Percentiles rank a stretch among this genome's conserved stretches.
phyloP scores from a whole-genome alignment of 2,113 vertebrate genomes.

The Scytalopus superciliaris region DNA sequence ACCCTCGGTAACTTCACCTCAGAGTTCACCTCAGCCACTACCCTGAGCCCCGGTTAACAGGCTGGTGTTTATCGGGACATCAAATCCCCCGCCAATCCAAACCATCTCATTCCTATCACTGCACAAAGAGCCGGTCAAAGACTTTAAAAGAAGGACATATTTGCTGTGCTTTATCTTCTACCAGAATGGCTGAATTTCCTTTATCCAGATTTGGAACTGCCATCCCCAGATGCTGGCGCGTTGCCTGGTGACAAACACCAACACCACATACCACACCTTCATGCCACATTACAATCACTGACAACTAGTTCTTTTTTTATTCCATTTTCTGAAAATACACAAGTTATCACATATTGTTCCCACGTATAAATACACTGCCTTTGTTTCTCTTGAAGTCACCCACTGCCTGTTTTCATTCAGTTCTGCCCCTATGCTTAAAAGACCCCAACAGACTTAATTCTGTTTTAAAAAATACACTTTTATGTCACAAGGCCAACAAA shows the following conservation, averaged over 20 bases:
- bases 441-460: neutral
- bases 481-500: neutral
- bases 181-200: neutral
- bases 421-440: neutral
- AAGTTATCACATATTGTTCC: neutral
- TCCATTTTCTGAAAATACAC: neutral
- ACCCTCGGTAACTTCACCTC: neutral
- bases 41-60: neutral
- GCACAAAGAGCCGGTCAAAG: neutral
- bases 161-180: neutral
- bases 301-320: neutral
- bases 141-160: neutral
- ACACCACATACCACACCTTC: neutral
- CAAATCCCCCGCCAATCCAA: neutral
- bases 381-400: neutral
- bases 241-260: neutral
- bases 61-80: neutral
- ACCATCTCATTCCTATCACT: neutral
- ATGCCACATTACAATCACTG: neutral
- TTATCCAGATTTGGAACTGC: neutral
- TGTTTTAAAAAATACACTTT: neutral
- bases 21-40: neutral
- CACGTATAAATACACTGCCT: neutral
- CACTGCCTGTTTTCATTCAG: neutral
- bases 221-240: accelerated